Conservation (phyloP, 2,113 vertebrate species). For the Ptilorrhoa leucosticta region DNA sequence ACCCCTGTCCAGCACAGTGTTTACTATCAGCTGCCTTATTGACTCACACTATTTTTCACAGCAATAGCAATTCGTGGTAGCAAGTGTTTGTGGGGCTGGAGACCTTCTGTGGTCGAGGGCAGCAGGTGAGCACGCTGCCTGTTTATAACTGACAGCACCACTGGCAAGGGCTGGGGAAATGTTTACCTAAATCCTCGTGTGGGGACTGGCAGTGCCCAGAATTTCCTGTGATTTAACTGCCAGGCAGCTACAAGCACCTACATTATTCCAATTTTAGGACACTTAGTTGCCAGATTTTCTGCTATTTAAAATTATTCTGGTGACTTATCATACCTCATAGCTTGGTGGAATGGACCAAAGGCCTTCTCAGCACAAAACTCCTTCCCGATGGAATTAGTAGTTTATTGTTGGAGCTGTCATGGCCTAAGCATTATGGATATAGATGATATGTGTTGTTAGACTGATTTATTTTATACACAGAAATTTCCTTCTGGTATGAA, state of each 20-base stretch:
- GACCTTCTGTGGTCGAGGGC: not conserved
- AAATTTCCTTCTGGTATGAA: not conserved
- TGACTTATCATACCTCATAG: not conserved
- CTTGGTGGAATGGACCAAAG: not conserved
- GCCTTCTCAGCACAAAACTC: not conserved
- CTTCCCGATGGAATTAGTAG: not conserved
- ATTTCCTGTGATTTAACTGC: conserved; percentile 9
- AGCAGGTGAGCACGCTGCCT: not conserved
- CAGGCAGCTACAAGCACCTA: not conserved
- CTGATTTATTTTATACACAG: not conserved
- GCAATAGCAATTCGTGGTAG: not conserved
- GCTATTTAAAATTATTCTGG: not conserved
- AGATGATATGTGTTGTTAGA: not conserved
- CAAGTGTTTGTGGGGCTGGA: conserved; percentile 26
- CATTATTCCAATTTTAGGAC: conserved; percentile 2
- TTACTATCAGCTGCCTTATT: not conserved
- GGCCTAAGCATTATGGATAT: not conserved
- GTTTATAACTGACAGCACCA: not conserved
- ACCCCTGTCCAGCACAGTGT: not conserved
- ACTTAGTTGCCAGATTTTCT: not conserved
- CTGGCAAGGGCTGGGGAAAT: not conserved
- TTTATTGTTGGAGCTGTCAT: not conserved
- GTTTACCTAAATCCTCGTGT: not conserved
- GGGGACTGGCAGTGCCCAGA: not conserved
- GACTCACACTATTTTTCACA: not conserved